These are phyloP conservation scores for Psophia crepitans DNA, from an alignment of 2,113 vertebrate species.

Conservation along the genomic window DNA sequence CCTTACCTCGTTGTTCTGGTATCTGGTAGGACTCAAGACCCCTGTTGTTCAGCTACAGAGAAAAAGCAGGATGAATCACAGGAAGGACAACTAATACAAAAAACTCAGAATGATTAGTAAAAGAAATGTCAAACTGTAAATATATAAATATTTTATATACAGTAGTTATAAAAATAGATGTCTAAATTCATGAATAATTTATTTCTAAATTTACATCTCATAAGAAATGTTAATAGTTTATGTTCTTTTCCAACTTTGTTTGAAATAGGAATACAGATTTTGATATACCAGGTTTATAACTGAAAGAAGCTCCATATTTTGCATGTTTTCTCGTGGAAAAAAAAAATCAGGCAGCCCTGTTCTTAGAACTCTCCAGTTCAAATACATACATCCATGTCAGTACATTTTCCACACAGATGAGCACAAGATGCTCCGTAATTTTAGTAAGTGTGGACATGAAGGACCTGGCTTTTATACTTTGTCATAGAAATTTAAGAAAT, in stretches of 20 bases:
- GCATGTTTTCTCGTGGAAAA: not conserved
- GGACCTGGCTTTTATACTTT: not conserved
- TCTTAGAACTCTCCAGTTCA: not conserved
- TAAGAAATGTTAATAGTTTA: not conserved
- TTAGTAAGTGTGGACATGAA: not conserved
- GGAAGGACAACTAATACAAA: not conserved
- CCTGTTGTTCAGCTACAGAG: not conserved
- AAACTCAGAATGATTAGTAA: not conserved
- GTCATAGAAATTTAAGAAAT: not conserved
- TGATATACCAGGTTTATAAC: not conserved
- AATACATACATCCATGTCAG: not conserved
- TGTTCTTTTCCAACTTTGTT: not conserved
- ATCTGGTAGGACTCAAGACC: not conserved
- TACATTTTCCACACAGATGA: not conserved
- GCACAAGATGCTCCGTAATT: not conserved
- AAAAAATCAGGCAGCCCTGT: not conserved
- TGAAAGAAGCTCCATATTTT: not conserved
- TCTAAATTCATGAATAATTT: not conserved
- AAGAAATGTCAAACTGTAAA: not conserved
- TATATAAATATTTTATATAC: not conserved
- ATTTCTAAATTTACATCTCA: not conserved
- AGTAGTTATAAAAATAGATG: not conserved
- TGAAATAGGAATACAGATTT: not conserved
- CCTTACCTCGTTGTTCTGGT: not conserved
- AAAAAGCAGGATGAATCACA: not conserved